Evolutionary conservation across 1,140 invertebrate genomes (phyloP), one percentile per base, ranked within the genome.

Genomic region (Papilio aristodemus): DNA sequence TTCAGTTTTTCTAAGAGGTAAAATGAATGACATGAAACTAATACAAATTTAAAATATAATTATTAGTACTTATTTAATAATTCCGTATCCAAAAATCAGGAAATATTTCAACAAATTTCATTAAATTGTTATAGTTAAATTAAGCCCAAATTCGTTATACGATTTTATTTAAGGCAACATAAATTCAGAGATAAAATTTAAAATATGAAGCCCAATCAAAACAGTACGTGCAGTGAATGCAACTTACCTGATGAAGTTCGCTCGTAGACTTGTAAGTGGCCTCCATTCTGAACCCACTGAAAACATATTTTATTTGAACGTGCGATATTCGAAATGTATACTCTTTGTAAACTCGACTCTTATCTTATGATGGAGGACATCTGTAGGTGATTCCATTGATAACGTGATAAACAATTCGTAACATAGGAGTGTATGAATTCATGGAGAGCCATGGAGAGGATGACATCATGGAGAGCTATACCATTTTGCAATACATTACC

Each of bases 181-280:
- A 62, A 62, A 62, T 9, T 38, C 7, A 36, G 17, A 38, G 36
- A 62, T 37, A 62, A 38, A 39, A 38, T 62, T 38, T 62, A 19
- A 62, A 62, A 62, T 62, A 62, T 62, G 14, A 38, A 17, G 13
- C 3, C 59, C 36, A 62, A 62, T 62, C 59, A 62, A 62, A 62
- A 62, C n/a, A 62, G 27, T 62, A 59, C 58, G 58, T 59, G 58
- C 58, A 59, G 6, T 14, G 58, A 59, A 59, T 59, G 58, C 32
- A 59, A 37, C 27, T 37, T 14, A 46, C 14, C 43, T 46, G 43
- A 46, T 46, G 43, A 46, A 46, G 43, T 46, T 46, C 43, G 43
- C 14, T 46, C 8, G 43, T 19, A 46, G 43, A 46, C 43, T 46
- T 46, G 43, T 46, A 46, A 46, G 43, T 46, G 43, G 43, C 14